Base-by-base conservation (phyloP, 2,113 vertebrate genomes). In the Odontophorus gujanensis region DNA sequence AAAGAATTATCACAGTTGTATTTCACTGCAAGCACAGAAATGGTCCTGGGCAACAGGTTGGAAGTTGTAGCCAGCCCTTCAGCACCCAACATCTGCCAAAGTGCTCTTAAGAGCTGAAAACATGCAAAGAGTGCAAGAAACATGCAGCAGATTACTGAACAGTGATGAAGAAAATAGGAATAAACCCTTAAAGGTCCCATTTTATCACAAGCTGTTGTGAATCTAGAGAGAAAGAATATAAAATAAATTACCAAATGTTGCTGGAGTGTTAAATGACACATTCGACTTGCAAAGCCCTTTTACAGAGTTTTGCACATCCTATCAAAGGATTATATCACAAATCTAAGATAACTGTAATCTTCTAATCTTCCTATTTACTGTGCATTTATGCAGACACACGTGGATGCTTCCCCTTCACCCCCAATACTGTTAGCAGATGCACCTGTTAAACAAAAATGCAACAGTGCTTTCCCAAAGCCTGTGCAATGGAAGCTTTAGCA, bases 261-360 rank as follows among this genome's bases (percentile, higher is more conserved):
- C 55, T 25, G 30, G 76, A 69, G 42, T 2, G 13, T 7, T 50
- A 48, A 48, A 30, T 43, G 81, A 77, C 58, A 57, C 42, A 20
- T 43, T 38, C 28, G 34, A 51, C n/a, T 53, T 25, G n/a, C 16
- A 21, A 68, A 78, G 55, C 24, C 36, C 66, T 69, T 82, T 61
- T 36, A n/a, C 11, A 7, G 57, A 16, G n/a, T 40, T 6, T 0
- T 34, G 51, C 3, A 0, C 19, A 22, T n/a, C 65, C 71, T 43
- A 30, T 4, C 21, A 2, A 38, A 73, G 38, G 45, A 51, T 14
- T 45, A 24, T n/a, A 51, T 67, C 40, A 16, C 63, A 73, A 68
- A 86, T 36, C 13, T 34, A 19, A 30, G 72, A 74, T 13, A 62
- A 47, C 20, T 2, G 15, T 6, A 28, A 47, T 15, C 21, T 26